These are phyloP conservation scores for Gila orcuttii DNA, from an alignment of 2,113 vertebrate genomes.

Conservation along the genomic window DNA sequence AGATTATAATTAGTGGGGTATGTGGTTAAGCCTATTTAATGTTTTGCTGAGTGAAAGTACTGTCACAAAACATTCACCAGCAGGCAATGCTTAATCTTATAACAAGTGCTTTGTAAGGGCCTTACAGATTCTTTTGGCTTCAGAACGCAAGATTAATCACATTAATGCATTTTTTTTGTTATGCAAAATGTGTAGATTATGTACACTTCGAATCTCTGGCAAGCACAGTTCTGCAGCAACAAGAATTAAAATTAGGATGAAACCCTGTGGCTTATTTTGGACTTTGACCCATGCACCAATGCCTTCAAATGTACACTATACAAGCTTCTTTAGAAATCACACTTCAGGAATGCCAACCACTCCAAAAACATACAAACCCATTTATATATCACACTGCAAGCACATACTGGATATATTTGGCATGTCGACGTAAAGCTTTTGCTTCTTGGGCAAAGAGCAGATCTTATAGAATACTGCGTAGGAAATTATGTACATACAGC, in stretches of 20 bases:
- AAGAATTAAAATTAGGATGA: constrained; percentile 2
- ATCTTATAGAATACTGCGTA: no score
- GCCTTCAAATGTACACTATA: neutral
- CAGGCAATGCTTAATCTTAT: constrained; percentile 6
- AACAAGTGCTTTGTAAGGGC: constrained; percentile 8
- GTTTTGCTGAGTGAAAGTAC: constrained; percentile 22
- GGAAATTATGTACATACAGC: no score
- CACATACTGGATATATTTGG: neutral
- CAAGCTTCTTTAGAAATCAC: neutral
- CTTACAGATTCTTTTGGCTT: constrained; percentile 3
- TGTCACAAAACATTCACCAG: neutral
- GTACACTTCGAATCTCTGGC: neutral
- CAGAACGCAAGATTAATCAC: constrained; percentile 46
- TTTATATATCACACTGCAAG: neutral
- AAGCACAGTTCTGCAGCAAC: neutral
- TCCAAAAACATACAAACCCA: neutral
- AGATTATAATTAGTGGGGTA: neutral
- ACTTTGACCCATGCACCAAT: neutral
- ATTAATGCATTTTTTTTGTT: constrained; percentile 39
- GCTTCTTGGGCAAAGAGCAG: no score
- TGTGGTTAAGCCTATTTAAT: neutral
- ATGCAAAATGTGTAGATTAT: constrained; percentile 18
- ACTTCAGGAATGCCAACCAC: neutral
- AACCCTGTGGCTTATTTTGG: neutral
- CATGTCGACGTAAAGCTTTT: neutral